phyloP scores from a whole-genome alignment of 2,113 vertebrate species.

The Anolis sagrei region DNA sequence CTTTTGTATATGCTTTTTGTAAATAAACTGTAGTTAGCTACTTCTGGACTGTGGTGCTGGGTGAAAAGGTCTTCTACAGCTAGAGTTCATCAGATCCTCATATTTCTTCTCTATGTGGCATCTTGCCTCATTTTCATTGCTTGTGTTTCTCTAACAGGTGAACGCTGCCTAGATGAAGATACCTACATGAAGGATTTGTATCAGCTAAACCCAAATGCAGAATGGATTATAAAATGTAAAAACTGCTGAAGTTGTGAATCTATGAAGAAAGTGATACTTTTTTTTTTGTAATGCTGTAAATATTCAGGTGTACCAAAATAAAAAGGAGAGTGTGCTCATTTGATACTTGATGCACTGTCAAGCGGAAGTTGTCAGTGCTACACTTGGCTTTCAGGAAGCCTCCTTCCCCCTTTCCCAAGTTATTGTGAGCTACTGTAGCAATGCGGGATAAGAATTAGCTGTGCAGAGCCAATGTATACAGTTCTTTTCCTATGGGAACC shows the following conservation, averaged over 20 bases:
- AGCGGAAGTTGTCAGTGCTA: conserved; percentile 12
- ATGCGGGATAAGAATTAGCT: neutral
- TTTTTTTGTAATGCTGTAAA: neutral
- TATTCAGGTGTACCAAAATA: conserved; percentile 48
- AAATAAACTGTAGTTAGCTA: too few relatives aligned
- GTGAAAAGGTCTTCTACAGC: too few relatives aligned
- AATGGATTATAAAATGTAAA: conserved; percentile 92
- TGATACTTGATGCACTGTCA: conserved; percentile 41
- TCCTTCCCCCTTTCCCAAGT: neutral
- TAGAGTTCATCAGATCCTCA: too few relatives aligned
- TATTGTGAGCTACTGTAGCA: neutral
- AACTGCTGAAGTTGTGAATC: conserved; percentile 54
- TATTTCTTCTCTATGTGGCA: neutral
- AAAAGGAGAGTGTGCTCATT: conserved; percentile 43
- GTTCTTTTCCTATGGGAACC: conserved; percentile 49
- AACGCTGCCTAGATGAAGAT: conserved; percentile 89
- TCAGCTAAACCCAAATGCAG: conserved; percentile 92
- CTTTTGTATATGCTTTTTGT: too few relatives aligned
- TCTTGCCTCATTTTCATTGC: neutral
- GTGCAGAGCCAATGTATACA: neutral
- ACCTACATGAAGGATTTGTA: conserved; percentile 94
- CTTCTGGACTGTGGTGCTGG: too few relatives aligned
- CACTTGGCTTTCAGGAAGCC: conserved; percentile 2
- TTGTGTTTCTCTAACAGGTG: conserved; percentile 77
- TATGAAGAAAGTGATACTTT: neutral